phyloP scores from a whole-genome alignment of 2,888 invertebrate species.

The Alviniconcha strummeri region DNA sequence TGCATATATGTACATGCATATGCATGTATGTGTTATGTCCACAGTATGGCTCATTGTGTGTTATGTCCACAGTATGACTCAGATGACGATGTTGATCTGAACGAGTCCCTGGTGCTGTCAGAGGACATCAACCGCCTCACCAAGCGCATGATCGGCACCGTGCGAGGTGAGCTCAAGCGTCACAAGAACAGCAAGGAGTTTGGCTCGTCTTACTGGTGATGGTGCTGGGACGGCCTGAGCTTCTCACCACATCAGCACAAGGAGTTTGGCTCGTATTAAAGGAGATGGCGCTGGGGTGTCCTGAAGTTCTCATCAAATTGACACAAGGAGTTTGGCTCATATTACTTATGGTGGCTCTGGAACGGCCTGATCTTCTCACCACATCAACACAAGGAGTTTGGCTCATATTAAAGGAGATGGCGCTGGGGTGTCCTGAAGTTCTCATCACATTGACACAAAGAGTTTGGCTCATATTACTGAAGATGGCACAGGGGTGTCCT shows the following conservation, averaged over 20 bases:
- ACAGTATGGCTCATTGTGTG: no score
- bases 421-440: not conserved
- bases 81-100: slow-evolving; percentile 50
- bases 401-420: not conserved
- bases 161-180: slow-evolving; percentile 51
- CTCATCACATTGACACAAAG: no score
- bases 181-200: slow-evolving; percentile 53
- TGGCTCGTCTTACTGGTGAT: slow-evolving; percentile 61
- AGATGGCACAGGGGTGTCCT: no score
- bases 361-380: not conserved
- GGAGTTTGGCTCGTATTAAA: not conserved
- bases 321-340: no score
- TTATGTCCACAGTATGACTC: slow-evolving; percentile 27
- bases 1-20: no score
- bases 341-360: not conserved
- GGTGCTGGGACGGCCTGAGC: not conserved
- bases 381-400: not conserved
- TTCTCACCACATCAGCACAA: not conserved
- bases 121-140: slow-evolving; percentile 61
- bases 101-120: slow-evolving; percentile 56
- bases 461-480: no score
- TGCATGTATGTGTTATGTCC: no score
- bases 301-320: not conserved
- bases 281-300: not conserved
- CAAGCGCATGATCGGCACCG: slow-evolving; percentile 59